Base-by-base conservation (phyloP, 2,888 invertebrate species). In the Thera obeliscata region DNA sequence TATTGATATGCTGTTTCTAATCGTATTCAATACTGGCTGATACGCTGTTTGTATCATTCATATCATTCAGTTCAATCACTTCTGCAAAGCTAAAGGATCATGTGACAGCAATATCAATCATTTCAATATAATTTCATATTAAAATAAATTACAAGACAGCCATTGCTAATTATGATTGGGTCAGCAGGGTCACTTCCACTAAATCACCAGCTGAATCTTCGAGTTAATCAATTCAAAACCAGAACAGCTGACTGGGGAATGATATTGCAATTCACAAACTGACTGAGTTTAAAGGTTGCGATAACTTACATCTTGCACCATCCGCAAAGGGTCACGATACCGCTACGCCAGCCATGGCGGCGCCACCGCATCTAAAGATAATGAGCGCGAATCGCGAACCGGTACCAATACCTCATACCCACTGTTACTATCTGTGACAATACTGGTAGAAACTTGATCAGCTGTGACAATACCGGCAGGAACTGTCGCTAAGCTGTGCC, bases 331-430 rank as follows among this genome's bases (percentile, higher is more conserved):
- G 88, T 88, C 89, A 88, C 77, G 81, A 83, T 87, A 88, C 89
- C 89, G 89, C 89, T 88, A 88, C 88, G 80, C 81, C 79, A 89
- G 89, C 86, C 89, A 78, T 75, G 73, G 67, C 82, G 88, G 86
- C 88, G 88, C 87, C 87, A 80, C 75, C 77, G 74, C 75, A 75
- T 74, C 75, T 67, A 69, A 52, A 74, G 74, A 71, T 78, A 79
- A 80, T 77, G 76, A 80, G 77, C 78, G 77, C 76, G 67, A 76
- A 79, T 76, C 65, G 67, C 64, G 50, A 33, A 69, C 71, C 60
- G 63, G 49, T 59, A 49, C 58, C 62, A 55, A 59, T 58, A 43
- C 38, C 55, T 36, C 46, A 36, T 56, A 61, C 57, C 33, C 50
- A 71, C 70, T 69, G 69, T 66, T 72, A 61, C 9, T 57, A 60